Conservation (phyloP, 2,888 invertebrate species). For the Timema podura region DNA sequence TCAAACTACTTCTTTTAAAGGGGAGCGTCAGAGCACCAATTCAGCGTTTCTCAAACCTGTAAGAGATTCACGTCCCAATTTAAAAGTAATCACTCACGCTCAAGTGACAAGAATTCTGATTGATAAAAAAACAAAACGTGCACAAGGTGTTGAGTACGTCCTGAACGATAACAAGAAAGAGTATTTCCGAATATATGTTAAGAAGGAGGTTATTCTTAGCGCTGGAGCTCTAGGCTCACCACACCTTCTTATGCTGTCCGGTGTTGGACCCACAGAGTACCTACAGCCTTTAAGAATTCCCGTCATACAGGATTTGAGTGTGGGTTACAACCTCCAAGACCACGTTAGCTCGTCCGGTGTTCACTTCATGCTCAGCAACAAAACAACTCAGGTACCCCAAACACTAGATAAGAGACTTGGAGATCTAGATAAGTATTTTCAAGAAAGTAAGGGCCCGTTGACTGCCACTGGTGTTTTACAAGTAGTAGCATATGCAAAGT, state of each 20-base stretch:
- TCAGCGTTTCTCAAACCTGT: not conserved
- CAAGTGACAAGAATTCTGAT: not conserved
- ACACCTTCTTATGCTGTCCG: not conserved
- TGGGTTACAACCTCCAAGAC: constrained; percentile 4
- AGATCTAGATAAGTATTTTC: constrained; percentile 41
- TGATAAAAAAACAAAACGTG: not conserved
- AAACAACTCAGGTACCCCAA: constrained; percentile 25
- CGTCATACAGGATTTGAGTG: not conserved
- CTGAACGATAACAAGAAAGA: not conserved
- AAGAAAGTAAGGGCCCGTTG: constrained; percentile 43
- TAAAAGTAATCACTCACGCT: not conserved
- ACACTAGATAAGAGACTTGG: constrained; percentile 33
- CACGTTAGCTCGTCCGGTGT: constrained; percentile 2
- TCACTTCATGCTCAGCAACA: constrained; percentile 1
- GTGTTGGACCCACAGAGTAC: not conserved
- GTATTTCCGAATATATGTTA: not conserved
- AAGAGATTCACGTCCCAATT: not conserved
- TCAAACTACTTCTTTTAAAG: not conserved
- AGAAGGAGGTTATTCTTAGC: constrained; percentile 3
- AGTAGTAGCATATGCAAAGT: constrained; percentile 25
- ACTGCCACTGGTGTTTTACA: constrained; percentile 43
- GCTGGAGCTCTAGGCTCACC: constrained; percentile 3
- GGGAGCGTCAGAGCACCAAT: constrained; percentile 3
- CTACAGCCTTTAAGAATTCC: not conserved
- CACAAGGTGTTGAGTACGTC: not conserved